Evolutionary conservation across 2,797 vertebrate genomes (phyloP).

Genomic region (Pangasius krempfi): DNA sequence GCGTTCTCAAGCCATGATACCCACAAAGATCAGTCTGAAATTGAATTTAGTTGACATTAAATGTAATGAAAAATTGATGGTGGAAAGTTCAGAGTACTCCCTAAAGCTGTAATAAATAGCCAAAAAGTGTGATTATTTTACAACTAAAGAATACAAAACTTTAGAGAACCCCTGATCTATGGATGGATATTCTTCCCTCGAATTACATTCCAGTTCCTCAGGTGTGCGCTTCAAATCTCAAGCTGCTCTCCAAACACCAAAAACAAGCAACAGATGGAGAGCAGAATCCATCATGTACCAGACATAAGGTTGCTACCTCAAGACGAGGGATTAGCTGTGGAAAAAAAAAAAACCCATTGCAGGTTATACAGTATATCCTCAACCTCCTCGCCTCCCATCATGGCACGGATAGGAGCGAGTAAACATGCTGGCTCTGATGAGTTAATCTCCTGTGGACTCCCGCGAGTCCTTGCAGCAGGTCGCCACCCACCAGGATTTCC

Average conservation of each 20-base stretch:
- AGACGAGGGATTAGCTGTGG: constrained; percentile 27
- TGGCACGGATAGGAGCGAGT: constrained; percentile 11
- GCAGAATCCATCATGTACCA: constrained; percentile 42
- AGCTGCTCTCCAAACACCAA: constrained; percentile 31
- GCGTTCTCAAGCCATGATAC: background rate
- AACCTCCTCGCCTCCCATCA: background rate
- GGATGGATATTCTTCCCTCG: background rate
- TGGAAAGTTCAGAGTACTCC: background rate
- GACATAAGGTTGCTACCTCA: constrained; percentile 43
- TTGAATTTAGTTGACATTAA: background rate
- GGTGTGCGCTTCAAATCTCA: background rate
- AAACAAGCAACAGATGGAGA: constrained; percentile 60
- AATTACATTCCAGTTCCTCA: background rate
- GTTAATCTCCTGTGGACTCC: constrained; percentile 47
- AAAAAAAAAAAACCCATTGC: constrained; percentile 9
- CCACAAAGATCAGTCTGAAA: background rate
- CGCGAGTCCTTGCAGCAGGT: constrained; percentile 18
- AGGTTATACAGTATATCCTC: constrained; percentile 29
- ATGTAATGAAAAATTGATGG: background rate
- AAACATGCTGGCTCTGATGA: constrained; percentile 30
- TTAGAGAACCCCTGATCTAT: background rate
- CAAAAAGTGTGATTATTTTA: constrained; percentile 10
- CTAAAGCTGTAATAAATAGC: background rate
- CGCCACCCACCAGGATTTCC: constrained; percentile 53
- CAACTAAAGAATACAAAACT: background rate